Percentiles rank a stretch among this genome's conserved stretches.
Evolutionary conservation across 2,888 invertebrate species (phyloP).

Genomic region (Tipula confusa): DNA sequence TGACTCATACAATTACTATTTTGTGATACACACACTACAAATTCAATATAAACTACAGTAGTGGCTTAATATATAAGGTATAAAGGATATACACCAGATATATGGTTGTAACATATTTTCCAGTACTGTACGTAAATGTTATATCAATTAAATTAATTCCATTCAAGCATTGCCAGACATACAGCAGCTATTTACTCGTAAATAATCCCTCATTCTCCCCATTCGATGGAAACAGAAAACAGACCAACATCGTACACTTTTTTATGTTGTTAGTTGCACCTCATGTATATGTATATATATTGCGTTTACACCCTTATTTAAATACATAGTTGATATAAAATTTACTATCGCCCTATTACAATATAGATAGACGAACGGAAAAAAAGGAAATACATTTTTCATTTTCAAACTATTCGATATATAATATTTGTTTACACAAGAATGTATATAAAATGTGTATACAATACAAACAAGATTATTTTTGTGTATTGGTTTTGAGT

Average conservation of each 20-base stretch:
- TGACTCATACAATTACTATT: neutral
- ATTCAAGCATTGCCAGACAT: neutral
- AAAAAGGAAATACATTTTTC: neutral
- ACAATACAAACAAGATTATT: too few species aligned
- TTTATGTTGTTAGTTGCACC: neutral
- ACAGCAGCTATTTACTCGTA: neutral
- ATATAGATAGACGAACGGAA: neutral
- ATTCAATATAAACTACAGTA: neutral
- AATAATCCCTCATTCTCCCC: neutral
- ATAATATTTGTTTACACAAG: neutral
- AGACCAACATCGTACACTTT: neutral
- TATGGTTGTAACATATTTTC: neutral
- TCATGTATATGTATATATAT: neutral
- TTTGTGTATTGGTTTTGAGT: conserved; percentile 15
- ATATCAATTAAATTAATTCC: neutral
- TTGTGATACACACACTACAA: neutral
- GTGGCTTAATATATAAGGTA: neutral
- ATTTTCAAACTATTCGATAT: conserved; percentile 8
- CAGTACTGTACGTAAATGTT: neutral
- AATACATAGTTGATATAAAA: neutral
- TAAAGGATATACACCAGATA: neutral
- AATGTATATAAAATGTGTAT: too few species aligned
- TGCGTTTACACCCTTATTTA: conserved; percentile 8
- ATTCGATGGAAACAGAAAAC: neutral
- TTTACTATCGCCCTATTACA: neutral